Base-by-base conservation (phyloP, 2,888 invertebrate species). In the Tryphoninae sp. region DNA sequence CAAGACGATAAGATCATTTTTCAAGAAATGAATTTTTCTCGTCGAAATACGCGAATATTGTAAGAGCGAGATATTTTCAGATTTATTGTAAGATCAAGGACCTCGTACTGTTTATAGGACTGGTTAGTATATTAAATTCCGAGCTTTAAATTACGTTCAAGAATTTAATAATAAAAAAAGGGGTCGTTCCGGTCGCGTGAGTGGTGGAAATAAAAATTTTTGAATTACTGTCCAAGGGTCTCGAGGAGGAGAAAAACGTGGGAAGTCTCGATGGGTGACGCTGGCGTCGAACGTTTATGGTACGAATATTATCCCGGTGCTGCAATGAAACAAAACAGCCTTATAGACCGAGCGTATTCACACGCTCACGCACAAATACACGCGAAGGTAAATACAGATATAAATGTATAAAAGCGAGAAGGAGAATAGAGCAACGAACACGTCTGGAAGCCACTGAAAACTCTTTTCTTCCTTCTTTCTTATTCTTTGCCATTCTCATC, bases 391-490 rank as follows among this genome's bases (percentile, higher is more conserved):
- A 33, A 33, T 6, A 33, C 6, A 33, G 0, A 33, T 33, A 33
- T 33, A 33, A 33, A 33, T 33, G 33, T 65, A 49, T 13, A 33
- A 40, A 22, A 16, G 40, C 45, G 68, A 68, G 64, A 33, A 49
- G 42, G 42, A 55, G 55, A 68, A 79, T 26, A 26, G 58, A 33
- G 68, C 26, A n/a, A 51, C 61, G 58, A 61, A 16, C 58, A 58
- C 81, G 68, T 77, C 67, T 76, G 62, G 45, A 62, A 71, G 73
- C 45, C 42, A 58, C 26, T 78, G 69, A 40, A 69, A 76, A 73
- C 22, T 51, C 26, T 69, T 75, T 78, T 69, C 51, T 13, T 75
- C 55, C 19, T 51, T 16, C 53, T 67, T 58, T 64, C 65, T 62
- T 58, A n/a, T 55, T 16, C 49, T 51, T 62, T 72, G 62, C 73